Percentiles rank a stretch among this genome's conserved stretches.
Evolutionary conservation across 2,888 invertebrate species (phyloP).

Genomic region (Ichneumon xanthorius): DNA sequence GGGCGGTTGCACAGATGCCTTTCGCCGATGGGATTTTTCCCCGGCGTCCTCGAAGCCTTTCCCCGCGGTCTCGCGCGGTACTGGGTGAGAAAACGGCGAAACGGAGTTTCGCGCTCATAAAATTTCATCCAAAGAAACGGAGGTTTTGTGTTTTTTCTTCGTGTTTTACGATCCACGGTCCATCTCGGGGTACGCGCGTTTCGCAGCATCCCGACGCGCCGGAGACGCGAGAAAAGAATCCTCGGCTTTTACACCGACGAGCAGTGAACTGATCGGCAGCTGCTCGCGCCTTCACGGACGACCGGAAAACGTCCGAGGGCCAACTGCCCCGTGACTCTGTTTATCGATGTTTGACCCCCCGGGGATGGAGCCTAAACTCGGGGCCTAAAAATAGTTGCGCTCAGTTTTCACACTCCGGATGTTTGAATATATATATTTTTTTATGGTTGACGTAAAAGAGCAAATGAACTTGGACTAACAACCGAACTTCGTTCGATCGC

Average conservation of each 20-base stretch:
- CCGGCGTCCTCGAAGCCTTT: not conserved
- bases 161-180: constrained; percentile 53
- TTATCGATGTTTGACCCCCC: constrained; percentile 21
- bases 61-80: not conserved
- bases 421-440: not conserved
- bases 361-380: constrained; percentile 30
- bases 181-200: not conserved
- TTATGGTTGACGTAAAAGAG: not conserved
- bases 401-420: constrained; percentile 29
- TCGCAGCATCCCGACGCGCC: not conserved
- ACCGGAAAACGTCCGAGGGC: constrained; percentile 42
- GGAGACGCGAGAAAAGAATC: constrained; percentile 3
- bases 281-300: constrained; percentile 41
- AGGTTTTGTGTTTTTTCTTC: constrained; percentile 10
- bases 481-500: too few relatives aligned
- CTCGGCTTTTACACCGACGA: constrained; percentile 21
- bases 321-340: constrained; percentile 25
- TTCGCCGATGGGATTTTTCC: constrained; percentile 24
- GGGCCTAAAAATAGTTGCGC: constrained; percentile 41
- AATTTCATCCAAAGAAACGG: constrained; percentile 51
- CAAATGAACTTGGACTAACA: too few relatives aligned
- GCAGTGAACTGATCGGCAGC: constrained; percentile 51
- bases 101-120: constrained; percentile 53
- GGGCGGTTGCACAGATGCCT: constrained; percentile 10
- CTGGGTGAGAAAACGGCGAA: constrained; percentile 24